Conservation (phyloP, 2,888 invertebrate genomes). For the Sinhomidia bicolor region DNA sequence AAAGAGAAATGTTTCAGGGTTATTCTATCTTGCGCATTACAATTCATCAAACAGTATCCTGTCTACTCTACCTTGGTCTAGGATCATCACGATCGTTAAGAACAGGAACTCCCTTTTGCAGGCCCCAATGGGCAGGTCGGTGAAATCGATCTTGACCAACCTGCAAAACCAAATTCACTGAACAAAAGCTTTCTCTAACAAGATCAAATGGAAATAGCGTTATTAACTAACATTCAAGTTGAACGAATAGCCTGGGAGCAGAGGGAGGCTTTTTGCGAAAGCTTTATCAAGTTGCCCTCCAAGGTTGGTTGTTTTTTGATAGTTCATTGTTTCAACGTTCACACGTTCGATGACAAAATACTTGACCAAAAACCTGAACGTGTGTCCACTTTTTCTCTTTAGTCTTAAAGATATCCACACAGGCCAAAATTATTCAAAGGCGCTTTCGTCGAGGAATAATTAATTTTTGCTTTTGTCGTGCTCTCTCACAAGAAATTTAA, state of each 20-base stretch:
- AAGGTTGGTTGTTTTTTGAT: constrained; percentile 70
- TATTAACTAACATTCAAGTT: constrained; percentile 85
- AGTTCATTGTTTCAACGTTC: constrained; percentile 14
- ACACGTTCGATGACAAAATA: background rate
- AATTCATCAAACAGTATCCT: too few species aligned
- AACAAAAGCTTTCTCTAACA: constrained; percentile 8
- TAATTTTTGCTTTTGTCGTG: too few species aligned
- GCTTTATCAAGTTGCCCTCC: constrained; percentile 75
- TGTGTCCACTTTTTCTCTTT: too few species aligned
- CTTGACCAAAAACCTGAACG: background rate
- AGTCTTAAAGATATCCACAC: too few species aligned
- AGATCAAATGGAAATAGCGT: background rate
- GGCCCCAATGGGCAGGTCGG: constrained; percentile 85
- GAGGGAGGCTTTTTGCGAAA: constrained; percentile 83
- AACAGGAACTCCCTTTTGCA: constrained; percentile 84
- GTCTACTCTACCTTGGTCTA: constrained; percentile 82
- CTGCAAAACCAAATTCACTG: constrained; percentile 82
- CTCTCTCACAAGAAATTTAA: too few species aligned
- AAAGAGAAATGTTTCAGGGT: too few species aligned
- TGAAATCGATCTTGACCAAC: constrained; percentile 86
- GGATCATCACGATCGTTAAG: constrained; percentile 84
- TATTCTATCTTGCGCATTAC: too few species aligned
- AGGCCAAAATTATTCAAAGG: too few species aligned
- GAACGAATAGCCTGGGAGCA: constrained; percentile 88
- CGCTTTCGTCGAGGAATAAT: too few species aligned